These are phyloP conservation scores for Neosilurus mollespiculum DNA, from an alignment of 2,797 vertebrate genomes.

Conservation along the genomic window DNA sequence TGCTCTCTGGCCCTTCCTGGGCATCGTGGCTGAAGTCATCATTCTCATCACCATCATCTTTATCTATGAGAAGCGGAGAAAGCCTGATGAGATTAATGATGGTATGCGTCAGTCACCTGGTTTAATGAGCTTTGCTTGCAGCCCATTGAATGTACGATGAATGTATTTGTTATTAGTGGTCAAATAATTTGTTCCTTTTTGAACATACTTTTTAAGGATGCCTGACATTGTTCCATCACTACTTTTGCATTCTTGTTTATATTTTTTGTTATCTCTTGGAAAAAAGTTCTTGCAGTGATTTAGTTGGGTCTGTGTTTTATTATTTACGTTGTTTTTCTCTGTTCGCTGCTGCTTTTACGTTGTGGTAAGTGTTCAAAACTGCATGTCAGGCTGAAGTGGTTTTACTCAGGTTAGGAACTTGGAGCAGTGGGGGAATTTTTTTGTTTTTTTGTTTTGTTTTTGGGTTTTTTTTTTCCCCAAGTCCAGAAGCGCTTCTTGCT, in stretches of 20 bases:
- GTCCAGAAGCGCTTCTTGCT: conserved; percentile 68
- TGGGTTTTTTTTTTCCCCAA: conserved; percentile 1
- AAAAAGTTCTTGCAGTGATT: conserved; percentile 39
- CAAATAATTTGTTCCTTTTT: conserved; percentile 10
- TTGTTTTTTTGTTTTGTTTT: not conserved
- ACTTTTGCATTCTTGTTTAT: conserved; percentile 38
- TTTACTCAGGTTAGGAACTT: conserved; percentile 66
- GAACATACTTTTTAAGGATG: not conserved
- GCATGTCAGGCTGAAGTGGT: conserved; percentile 82
- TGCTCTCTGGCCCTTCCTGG: conserved; percentile 96
- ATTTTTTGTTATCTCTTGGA: conserved; percentile 18
- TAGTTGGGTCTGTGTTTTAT: conserved; percentile 66
- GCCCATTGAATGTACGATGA: conserved; percentile 27
- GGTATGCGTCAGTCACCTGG: conserved; percentile 72
- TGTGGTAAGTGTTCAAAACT: conserved; percentile 83
- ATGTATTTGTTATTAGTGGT: conserved; percentile 29
- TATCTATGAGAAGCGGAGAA: conserved; percentile 97
- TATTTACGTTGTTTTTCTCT: conserved; percentile 77
- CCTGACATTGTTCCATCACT: conserved; percentile 25
- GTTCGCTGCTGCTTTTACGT: conserved; percentile 84
- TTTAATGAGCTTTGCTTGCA: not conserved
- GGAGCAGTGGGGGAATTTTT: conserved; percentile 42
- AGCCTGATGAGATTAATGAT: conserved; percentile 88
- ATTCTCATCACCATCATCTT: conserved; percentile 94
- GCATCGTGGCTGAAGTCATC: conserved; percentile 93